Conservation (phyloP, 2,888 invertebrate species). For the Polydrusus cervinus region DNA sequence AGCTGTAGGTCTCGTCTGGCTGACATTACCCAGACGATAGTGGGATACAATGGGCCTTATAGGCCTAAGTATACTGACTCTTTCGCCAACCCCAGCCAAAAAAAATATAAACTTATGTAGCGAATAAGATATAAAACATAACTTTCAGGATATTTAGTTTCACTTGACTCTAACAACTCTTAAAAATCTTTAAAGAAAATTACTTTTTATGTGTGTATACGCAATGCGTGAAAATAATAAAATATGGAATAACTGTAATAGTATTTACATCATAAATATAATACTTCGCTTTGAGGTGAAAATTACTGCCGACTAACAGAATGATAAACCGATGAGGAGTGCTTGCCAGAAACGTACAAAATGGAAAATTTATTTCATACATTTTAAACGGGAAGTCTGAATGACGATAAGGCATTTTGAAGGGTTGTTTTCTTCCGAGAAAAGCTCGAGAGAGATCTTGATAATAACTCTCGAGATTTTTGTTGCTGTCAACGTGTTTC, state of each 20-base stretch:
- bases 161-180: too few species aligned
- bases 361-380: slow-evolving; percentile 54
- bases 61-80: too few species aligned
- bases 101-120: too few species aligned
- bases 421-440: slow-evolving; percentile 47
- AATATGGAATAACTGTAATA: neutral
- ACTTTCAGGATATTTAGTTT: too few species aligned
- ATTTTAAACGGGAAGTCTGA: slow-evolving; percentile 48
- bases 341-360: slow-evolving; percentile 40
- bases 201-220: too few species aligned
- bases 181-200: too few species aligned
- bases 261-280: slow-evolving; percentile 34
- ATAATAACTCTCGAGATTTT: slow-evolving; percentile 35
- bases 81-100: too few species aligned
- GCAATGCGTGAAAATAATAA: too few species aligned
- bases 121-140: too few species aligned
- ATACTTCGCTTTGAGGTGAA: slow-evolving; percentile 40
- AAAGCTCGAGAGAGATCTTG: slow-evolving; percentile 43
- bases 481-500: slow-evolving; percentile 16
- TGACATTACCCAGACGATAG: too few species aligned
- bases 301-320: slow-evolving; percentile 37
- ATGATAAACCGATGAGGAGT: slow-evolving; percentile 48
- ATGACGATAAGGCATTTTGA: slow-evolving; percentile 49
- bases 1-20: too few species aligned
- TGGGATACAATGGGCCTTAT: too few species aligned